Conservation (phyloP, 2,888 invertebrate genomes). For the Agrotis puta region DNA sequence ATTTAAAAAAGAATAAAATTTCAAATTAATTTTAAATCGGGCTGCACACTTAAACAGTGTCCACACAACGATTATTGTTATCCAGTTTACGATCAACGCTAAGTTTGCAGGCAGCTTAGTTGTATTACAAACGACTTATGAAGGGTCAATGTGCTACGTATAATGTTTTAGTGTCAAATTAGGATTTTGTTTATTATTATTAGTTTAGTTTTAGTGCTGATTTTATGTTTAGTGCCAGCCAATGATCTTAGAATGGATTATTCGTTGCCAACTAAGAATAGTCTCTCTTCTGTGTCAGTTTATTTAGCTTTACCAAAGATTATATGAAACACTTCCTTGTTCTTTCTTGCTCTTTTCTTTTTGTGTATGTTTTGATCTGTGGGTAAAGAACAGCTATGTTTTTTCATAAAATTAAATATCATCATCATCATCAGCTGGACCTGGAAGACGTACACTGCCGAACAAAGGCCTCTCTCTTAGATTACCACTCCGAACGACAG, state of each 20-base stretch:
- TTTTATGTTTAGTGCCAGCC: conserved; percentile 22
- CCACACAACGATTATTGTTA: conserved; percentile 47
- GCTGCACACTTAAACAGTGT: conserved; percentile 40
- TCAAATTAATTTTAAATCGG: conserved; percentile 46
- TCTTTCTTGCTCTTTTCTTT: too few relatives aligned
- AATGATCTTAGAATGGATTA: conserved; percentile 30
- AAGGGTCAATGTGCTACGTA: conserved; percentile 54
- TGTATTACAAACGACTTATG: conserved; percentile 21
- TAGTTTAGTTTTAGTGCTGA: conserved; percentile 20
- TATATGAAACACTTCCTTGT: too few relatives aligned
- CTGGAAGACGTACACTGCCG: too few relatives aligned
- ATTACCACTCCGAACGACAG: too few relatives aligned
- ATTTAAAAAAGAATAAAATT: conserved; percentile 29
- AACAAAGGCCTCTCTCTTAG: too few relatives aligned
- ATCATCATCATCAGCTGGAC: too few relatives aligned
- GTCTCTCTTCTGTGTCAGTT: not conserved
- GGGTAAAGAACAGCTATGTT: too few relatives aligned
- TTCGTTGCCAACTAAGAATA: conserved; percentile 21
- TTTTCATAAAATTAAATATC: too few relatives aligned
- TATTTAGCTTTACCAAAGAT: not conserved
- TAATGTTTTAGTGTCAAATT: conserved; percentile 43
- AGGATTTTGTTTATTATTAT: conserved; percentile 57
- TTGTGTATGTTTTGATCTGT: too few relatives aligned
- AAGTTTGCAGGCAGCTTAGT: conserved; percentile 52
- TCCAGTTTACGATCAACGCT: conserved; percentile 44